Conservation (phyloP, 2,888 invertebrate genomes). For the Myopa testacea region DNA sequence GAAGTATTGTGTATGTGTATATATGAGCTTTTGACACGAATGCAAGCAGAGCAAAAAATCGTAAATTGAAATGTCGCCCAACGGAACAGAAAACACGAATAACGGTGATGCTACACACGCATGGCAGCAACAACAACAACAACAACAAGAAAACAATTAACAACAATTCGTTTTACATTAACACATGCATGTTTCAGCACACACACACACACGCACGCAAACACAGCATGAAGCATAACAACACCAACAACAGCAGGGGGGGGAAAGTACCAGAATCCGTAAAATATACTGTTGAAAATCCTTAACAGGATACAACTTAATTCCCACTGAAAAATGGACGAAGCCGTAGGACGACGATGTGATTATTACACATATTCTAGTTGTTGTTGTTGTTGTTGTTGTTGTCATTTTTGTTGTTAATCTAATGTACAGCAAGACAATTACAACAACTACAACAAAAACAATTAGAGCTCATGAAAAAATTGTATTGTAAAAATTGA, state of each 20-base stretch:
- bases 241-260: slow-evolving; percentile 20
- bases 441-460: slow-evolving; percentile 40
- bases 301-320: slow-evolving; percentile 28
- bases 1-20: slow-evolving; percentile 27
- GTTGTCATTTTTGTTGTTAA: slow-evolving; percentile 44
- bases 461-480: neutral
- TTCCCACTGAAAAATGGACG: slow-evolving; percentile 27
- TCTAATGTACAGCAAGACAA: slow-evolving; percentile 53
- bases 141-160: neutral
- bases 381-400: slow-evolving; percentile 40
- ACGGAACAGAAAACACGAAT: slow-evolving; percentile 31
- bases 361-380: neutral
- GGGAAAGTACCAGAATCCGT: neutral
- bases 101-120: slow-evolving; percentile 19
- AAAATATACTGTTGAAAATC: slow-evolving; percentile 32
- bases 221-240: slow-evolving; percentile 40
- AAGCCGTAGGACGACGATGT: slow-evolving; percentile 2
- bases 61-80: slow-evolving; percentile 60
- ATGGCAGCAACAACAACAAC: slow-evolving; percentile 15
- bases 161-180: neutral
- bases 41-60: slow-evolving; percentile 60
- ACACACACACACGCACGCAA: neutral
- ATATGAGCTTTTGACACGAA: slow-evolving; percentile 64
- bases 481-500: neutral
- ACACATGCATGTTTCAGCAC: neutral